A percentile compares a stretch with the other conserved stretches of the same genome.
Evolutionary conservation across 2,888 invertebrate genomes (phyloP).

Genomic region (Pristionchus entomophagus): DNA sequence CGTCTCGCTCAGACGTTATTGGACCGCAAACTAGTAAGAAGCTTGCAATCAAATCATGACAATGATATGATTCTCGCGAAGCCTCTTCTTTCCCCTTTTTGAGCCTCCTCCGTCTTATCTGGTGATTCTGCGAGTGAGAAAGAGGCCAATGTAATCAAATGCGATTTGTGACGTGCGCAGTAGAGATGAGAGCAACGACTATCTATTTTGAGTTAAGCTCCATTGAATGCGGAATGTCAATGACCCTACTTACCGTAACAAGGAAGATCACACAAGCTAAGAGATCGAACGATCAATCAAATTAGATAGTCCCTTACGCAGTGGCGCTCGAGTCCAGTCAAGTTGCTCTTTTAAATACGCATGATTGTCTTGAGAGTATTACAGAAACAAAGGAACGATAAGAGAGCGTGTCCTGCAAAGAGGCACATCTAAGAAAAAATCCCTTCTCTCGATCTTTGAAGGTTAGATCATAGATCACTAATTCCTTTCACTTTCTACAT

Average conservation of each 20-base stretch:
- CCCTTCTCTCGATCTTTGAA: slow-evolving; percentile 23
- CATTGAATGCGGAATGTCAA: not conserved
- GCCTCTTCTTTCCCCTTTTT: not conserved
- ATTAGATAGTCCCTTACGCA: not conserved
- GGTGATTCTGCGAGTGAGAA: not conserved
- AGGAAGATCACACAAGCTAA: not conserved
- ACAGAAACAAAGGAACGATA: not conserved
- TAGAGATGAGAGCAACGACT: slow-evolving; percentile 6
- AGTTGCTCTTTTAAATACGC: slow-evolving; percentile 28
- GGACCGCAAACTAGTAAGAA: not conserved
- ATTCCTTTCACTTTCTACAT: not conserved
- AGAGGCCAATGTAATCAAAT: slow-evolving; percentile 37
- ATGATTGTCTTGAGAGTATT: not conserved
- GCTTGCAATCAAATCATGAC: not conserved
- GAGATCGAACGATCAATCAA: slow-evolving; percentile 23
- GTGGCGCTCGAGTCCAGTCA: not conserved
- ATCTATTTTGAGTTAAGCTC: not conserved
- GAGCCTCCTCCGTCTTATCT: not conserved
- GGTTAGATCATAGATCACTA: not conserved
- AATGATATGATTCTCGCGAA: not conserved
- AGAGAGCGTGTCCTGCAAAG: not conserved
- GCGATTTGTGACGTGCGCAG: slow-evolving; percentile 30
- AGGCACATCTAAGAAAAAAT: not conserved
- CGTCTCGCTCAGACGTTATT: not conserved
- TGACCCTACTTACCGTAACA: not conserved